Evolutionary conservation across 2,888 invertebrate genomes (phyloP).

Genomic region (Rapana venosa): DNA sequence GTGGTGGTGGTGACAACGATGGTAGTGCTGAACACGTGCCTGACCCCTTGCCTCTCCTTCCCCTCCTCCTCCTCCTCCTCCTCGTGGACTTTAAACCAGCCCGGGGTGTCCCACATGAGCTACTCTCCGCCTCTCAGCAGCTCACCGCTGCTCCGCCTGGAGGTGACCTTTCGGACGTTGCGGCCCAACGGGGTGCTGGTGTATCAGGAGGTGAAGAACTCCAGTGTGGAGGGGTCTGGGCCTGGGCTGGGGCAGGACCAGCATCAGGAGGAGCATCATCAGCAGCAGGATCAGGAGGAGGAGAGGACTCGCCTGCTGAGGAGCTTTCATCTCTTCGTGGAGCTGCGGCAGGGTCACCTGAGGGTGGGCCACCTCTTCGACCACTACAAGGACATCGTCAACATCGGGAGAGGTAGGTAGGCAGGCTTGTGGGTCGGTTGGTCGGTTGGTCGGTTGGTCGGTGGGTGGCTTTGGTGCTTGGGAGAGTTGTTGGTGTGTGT

Average conservation of each 20-base stretch:
- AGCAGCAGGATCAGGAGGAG: slow-evolving; percentile 6
- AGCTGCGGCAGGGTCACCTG: slow-evolving; percentile 64
- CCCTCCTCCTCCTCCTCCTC: not conserved
- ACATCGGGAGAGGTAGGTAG: slow-evolving; percentile 66
- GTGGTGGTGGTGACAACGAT: not conserved
- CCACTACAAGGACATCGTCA: slow-evolving; percentile 59
- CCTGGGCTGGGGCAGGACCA: no score
- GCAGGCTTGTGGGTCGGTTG: no score
- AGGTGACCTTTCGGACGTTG: slow-evolving; percentile 62
- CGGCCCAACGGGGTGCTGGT: slow-evolving; percentile 65
- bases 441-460: no score
- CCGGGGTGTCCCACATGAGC: slow-evolving; percentile 58
- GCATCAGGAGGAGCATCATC: not conserved
- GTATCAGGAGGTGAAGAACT: slow-evolving; percentile 60
- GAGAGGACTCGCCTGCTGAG: slow-evolving; percentile 52
- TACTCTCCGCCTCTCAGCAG: slow-evolving; percentile 59
- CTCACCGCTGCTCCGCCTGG: slow-evolving; percentile 59
- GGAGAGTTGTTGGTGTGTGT: no score
- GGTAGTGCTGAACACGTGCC: not conserved
- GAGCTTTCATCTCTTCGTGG: slow-evolving; percentile 63
- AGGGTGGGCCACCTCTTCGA: slow-evolving; percentile 61
- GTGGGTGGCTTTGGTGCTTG: no score
- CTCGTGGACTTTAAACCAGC: slow-evolving; percentile 63
- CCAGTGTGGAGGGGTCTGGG: not conserved
- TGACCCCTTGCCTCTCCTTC: not conserved